Evolutionary conservation across 2,113 vertebrate genomes (phyloP).

Genomic region (Chaetops frenatus): DNA sequence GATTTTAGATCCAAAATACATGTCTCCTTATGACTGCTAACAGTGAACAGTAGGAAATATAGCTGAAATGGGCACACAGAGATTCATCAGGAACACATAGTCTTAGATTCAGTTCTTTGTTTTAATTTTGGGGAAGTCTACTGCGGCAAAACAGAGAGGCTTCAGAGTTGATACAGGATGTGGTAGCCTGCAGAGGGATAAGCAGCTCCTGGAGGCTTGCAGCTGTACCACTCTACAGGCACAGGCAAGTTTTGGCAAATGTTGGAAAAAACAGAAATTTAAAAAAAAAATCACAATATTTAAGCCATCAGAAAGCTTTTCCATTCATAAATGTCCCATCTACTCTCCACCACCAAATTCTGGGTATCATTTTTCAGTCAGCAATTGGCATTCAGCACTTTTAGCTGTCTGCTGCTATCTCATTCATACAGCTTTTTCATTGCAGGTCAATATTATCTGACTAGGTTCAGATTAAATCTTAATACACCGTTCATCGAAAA

Average conservation of each 20-base stretch:
- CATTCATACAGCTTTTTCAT: conserved; percentile 50
- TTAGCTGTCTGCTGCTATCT: conserved; percentile 32
- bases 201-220: neutral
- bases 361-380: conserved; percentile 46
- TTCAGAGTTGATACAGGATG: neutral
- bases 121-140: neutral
- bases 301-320: conserved; percentile 2
- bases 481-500: conserved; percentile 17
- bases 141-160: neutral
- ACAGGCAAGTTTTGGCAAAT: neutral
- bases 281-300: neutral
- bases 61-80: neutral
- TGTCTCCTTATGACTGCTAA: neutral
- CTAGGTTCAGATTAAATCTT: conserved; percentile 50
- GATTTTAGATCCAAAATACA: neutral
- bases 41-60: neutral
- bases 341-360: conserved; percentile 30
- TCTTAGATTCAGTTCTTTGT: neutral
- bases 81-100: neutral
- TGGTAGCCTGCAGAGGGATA: neutral
- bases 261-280: neutral
- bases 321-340: conserved; percentile 14
- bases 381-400: conserved; percentile 27
- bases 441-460: conserved; percentile 52
- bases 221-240: neutral